phyloP scores from a whole-genome alignment of 2,797 vertebrate genomes.

The Zenarchopterus dispar region DNA sequence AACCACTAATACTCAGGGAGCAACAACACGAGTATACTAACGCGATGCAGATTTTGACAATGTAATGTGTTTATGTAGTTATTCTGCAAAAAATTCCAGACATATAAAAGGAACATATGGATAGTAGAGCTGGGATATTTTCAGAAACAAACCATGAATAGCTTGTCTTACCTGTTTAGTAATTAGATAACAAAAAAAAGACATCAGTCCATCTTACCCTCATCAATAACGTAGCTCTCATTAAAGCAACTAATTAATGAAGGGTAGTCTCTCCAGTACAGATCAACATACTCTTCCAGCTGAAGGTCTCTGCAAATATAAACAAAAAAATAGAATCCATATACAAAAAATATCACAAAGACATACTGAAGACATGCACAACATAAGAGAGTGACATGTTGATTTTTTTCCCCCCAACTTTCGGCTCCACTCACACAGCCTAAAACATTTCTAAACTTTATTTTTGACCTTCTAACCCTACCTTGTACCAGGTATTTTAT shows the following conservation, averaged over 20 bases:
- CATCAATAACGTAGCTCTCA: constrained; percentile 88
- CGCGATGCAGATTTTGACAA: background rate
- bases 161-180: constrained; percentile 46
- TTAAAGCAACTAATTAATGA: constrained; percentile 87
- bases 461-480: no score
- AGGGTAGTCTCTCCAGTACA: constrained; percentile 96
- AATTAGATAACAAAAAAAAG: constrained; percentile 9
- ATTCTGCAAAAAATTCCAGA: background rate
- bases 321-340: background rate
- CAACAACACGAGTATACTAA: background rate
- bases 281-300: constrained; percentile 91
- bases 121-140: background rate
- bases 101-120: background rate
- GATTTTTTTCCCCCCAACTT: background rate
- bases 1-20: background rate
- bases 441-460: background rate
- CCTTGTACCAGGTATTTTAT: background rate
- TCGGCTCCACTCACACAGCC: no score
- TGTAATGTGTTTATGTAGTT: background rate
- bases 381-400: background rate
- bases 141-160: constrained; percentile 19
- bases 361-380: background rate
- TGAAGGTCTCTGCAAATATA: constrained; percentile 89
- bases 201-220: constrained; percentile 80
- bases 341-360: background rate